Base-by-base conservation (phyloP, 2,888 invertebrate species). In the Pristionchus mayeri region DNA sequence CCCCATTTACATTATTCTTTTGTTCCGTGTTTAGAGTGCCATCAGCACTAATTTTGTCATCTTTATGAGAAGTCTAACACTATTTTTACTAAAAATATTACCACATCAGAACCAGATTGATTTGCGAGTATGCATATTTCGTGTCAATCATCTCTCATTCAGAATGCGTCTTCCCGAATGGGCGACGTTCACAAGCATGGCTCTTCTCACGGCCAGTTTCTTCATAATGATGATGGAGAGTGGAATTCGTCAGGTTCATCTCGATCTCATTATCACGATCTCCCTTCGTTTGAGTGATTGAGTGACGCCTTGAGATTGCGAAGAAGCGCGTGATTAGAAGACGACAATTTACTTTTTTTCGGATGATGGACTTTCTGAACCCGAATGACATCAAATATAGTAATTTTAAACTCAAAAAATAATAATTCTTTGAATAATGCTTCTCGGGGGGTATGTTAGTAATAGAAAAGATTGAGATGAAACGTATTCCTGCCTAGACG, bases 181-280 rank as follows among this genome's bases (percentile, higher is more conserved):
- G 71, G 71, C 30, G 40, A 71, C 71, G n/a, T n/a, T 24, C 9
- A 21, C 4, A n/a, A 78, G 30, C 30, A 78, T 50, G 76, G 11
- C 18, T 7, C 13, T 89, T 34, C 86, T 85, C 3, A 60, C 88
- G 13, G 87, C 87, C 48, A 88, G 88, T 6, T 88, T 89, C 60
- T 88, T 86, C 57, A 88, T 89, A 63, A 63, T 89, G 18, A 84
- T 88, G 21, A 85, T 87, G 16, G 89, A 89, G 86, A 88, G 86
- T 63, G 89, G 89, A 11, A 88, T 89, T 27, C 57, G 89, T 80
- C 87, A 87, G 87, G 89, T 89, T 40, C 83, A 83, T 44, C 30
- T 80, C 71, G 44, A 44, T 9, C 44, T 63, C 63, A 63, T 63
- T 63, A 63, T 84, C 44, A n/a, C 71, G 21, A 37, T 57, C 3